Conservation (phyloP, 2,888 invertebrate genomes). For the Xestia c-nigrum region DNA sequence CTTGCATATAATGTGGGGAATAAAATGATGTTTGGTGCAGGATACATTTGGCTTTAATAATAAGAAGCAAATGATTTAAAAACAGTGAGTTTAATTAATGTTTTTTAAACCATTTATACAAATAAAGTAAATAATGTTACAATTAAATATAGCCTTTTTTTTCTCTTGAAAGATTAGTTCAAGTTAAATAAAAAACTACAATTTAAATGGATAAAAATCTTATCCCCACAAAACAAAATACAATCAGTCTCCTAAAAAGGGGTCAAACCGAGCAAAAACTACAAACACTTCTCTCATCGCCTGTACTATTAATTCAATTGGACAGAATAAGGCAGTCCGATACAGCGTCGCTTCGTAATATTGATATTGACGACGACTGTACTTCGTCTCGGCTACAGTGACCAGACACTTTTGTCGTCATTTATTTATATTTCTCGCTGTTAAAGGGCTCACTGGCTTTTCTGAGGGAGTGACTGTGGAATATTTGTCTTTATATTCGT, state of each 20-base stretch:
- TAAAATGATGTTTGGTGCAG: background rate
- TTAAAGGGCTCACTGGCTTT: slow-evolving; percentile 51
- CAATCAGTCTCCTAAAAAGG: background rate
- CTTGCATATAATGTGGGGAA: background rate
- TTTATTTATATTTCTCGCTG: slow-evolving; percentile 63
- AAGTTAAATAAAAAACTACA: background rate
- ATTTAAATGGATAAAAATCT: background rate
- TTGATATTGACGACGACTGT: slow-evolving; percentile 82
- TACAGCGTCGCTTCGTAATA: slow-evolving; percentile 69
- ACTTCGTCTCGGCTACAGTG: slow-evolving; percentile 77
- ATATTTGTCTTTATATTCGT: slow-evolving; percentile 37
- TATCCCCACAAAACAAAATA: background rate
- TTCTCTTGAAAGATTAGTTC: background rate
- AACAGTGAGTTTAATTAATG: background rate
- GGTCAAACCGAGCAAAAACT: slow-evolving; percentile 1
- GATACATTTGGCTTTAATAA: too few relatives aligned
- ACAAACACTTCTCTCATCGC: slow-evolving; percentile 53
- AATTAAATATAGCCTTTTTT: background rate
- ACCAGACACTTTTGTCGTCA: slow-evolving; percentile 72
- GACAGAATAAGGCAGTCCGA: slow-evolving; percentile 74
- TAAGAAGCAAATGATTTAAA: background rate
- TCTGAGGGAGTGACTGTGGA: slow-evolving; percentile 25
- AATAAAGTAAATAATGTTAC: background rate
- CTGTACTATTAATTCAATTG: slow-evolving; percentile 74
- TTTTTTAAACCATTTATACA: too few relatives aligned